Evolutionary conservation across 2,797 vertebrate genomes (phyloP), one percentile per base, ranked within the genome.

Genomic region (Saxicola maurus): DNA sequence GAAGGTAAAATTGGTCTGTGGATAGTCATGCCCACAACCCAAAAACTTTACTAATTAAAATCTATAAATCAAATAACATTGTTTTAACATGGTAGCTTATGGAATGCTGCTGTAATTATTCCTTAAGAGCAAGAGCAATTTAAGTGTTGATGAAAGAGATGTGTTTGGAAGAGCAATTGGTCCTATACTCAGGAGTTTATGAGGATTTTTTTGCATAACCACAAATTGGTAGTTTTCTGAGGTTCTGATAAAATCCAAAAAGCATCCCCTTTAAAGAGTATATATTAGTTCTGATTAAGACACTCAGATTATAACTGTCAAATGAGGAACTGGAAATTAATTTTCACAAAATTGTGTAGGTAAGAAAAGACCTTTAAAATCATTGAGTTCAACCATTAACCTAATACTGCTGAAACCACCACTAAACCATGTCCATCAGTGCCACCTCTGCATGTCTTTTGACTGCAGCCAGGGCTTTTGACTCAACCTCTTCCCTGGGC

Each of bases 311-410:
- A 59, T 7, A 59, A 20, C 59, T 88, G 31, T 91, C 81, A 86
- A 69, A 87, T 92, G 52, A 71, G 33, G 59, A 94, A 72, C 75
- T 81, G 89, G 77, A 90, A 72, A 72, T 61, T 62, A 93, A 86
- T 90, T 83, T 82, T 91, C 21, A n/a, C 18, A 43, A 12, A 49
- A 77, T 56, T 8, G 8, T 56, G 13, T 10, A 14, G 18, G 8
- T 37, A n/a, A 43, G 37, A 27, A 82, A 79, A n/a, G 9, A 49
- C 10, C 10, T 55, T 49, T 42, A 37, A 85, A 62, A 35, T 56
- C 6, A 35, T 15, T 23, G 18, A 24, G n/a, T 56, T 46, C 8
- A 31, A 7, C 49, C 65, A 31, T 42, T 77, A 56, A 49, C n/a
- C 17, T 69, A 37, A 43, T 33, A 49, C 15, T 55, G 18, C 15